phyloP scores from a whole-genome alignment of 2,888 invertebrate species.

The Tenthredo mesomela region DNA sequence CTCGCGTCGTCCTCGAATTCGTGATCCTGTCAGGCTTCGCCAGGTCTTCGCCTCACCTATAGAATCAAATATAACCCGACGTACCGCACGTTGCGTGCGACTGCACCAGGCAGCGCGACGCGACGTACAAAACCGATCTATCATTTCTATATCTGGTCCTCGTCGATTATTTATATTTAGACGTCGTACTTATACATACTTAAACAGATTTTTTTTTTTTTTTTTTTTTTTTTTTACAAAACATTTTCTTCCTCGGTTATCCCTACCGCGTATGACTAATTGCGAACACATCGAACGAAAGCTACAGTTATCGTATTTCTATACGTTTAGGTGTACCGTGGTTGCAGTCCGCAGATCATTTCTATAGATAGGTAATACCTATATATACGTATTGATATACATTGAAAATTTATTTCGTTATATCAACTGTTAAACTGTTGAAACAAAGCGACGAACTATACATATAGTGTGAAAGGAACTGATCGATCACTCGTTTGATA shows the following conservation, averaged over 20 bases:
- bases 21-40: conserved; percentile 48
- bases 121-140: conserved; percentile 39
- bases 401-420: neutral
- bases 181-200: neutral
- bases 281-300: conserved; percentile 21
- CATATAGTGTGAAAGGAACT: conserved; percentile 35
- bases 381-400: neutral
- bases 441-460: conserved; percentile 29
- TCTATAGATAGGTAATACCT: neutral
- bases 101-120: neutral
- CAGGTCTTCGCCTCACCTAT: conserved; percentile 5
- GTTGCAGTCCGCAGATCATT: neutral
- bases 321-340: neutral
- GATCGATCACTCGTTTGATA: conserved; percentile 44
- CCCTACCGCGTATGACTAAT: conserved; percentile 7
- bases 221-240: neutral
- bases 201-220: neutral
- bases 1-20: conserved; percentile 52
- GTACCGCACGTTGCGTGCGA: conserved; percentile 28
- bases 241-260: neutral
- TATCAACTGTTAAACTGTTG: neutral
- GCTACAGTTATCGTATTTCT: conserved; percentile 13
- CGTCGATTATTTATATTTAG: conserved; percentile 29
- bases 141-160: conserved; percentile 19
- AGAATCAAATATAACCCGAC: conserved; percentile 5